Evolutionary conservation across 1,140 invertebrate species (phyloP).

Genomic region (Drosophila suzukii): DNA sequence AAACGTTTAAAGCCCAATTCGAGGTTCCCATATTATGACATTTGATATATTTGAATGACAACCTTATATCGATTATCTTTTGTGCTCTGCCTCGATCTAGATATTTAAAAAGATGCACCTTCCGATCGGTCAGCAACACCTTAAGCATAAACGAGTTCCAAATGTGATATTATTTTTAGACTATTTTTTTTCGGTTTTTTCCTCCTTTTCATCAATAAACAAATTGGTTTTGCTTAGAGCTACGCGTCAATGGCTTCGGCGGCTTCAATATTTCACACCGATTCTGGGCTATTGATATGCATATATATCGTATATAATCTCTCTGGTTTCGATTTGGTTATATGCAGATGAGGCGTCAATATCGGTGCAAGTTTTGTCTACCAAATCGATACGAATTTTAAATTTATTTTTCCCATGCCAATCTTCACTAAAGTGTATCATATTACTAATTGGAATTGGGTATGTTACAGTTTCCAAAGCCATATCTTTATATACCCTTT

Average conservation of each 20-base stretch:
- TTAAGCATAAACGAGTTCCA: conserved; percentile 36
- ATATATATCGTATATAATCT: conserved; percentile 27
- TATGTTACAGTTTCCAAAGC: background rate
- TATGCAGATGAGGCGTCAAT: conserved; percentile 48
- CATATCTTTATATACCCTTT: conserved; percentile 8
- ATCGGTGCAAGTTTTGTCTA: conserved; percentile 38
- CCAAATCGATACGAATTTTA: conserved; percentile 24
- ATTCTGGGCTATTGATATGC: conserved; percentile 33
- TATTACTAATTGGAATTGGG: conserved; percentile 20
- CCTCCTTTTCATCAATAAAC: conserved; percentile 18
- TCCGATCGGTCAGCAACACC: conserved; percentile 23
- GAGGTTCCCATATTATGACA: conserved; percentile 6
- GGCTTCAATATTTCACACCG: conserved; percentile 39
- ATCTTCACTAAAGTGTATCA: conserved; percentile 30
- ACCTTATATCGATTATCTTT: conserved; percentile 34
- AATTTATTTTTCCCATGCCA: conserved; percentile 45
- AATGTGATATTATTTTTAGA: conserved; percentile 22
- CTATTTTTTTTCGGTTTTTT: conserved; percentile 10
- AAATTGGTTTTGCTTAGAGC: conserved; percentile 29
- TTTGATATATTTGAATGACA: conserved; percentile 40
- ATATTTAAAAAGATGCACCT: conserved; percentile 29
- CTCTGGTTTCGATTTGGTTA: conserved; percentile 21
- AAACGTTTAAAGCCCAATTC: conserved; percentile 13
- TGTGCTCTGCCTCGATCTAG: conserved; percentile 2
- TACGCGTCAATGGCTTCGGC: conserved; percentile 22